Conservation (phyloP, 2,888 invertebrate species). For the Heliconius cydno region DNA sequence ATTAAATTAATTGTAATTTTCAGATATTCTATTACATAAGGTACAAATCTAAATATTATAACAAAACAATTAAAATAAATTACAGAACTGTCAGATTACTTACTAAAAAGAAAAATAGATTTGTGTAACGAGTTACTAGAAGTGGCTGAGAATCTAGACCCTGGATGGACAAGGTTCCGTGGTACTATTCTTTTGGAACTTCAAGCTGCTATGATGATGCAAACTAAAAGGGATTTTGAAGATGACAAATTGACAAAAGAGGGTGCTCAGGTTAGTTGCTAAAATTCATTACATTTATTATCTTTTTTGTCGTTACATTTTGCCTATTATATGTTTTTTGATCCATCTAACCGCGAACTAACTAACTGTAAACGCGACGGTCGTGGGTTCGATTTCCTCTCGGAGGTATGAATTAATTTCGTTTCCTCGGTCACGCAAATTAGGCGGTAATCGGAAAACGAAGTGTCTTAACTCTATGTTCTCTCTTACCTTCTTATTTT, state of each 20-base stretch:
- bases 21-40: background rate
- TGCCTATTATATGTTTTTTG: no score
- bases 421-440: background rate
- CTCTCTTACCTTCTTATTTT: no score
- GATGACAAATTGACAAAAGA: slow-evolving; percentile 79
- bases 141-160: slow-evolving; percentile 85
- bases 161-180: slow-evolving; percentile 85
- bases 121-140: slow-evolving; percentile 87
- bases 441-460: no score
- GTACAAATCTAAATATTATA: background rate
- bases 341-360: no score
- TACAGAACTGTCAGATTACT: slow-evolving; percentile 82
- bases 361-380: no score
- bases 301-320: background rate
- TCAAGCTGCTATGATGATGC: slow-evolving; percentile 84
- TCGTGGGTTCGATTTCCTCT: no score
- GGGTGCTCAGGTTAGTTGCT: slow-evolving; percentile 76
- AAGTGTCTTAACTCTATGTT: no score
- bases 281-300: background rate
- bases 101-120: slow-evolving; percentile 84
- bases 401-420: background rate
- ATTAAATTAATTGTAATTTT: background rate
- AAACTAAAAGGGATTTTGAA: slow-evolving; percentile 82
- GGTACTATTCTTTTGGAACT: slow-evolving; percentile 86
- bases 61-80: slow-evolving; percentile 34